A percentile compares a stretch with the other conserved stretches of the same genome.
These are phyloP conservation scores for Phortica variegata DNA, from an alignment of 1,140 invertebrate species.

Conservation along the genomic window DNA sequence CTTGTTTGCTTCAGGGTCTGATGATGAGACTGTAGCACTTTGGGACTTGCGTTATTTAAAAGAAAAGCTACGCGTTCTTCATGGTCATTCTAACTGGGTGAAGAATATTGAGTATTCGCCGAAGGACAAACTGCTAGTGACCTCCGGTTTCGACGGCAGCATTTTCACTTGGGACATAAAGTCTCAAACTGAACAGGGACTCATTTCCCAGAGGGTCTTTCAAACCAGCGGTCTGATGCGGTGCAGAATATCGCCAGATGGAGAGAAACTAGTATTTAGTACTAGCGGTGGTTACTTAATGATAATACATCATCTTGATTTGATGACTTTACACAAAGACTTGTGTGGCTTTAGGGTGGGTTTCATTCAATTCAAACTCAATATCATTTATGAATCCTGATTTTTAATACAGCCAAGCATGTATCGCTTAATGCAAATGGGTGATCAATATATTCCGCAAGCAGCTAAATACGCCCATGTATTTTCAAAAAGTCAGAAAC, in stretches of 20 bases:
- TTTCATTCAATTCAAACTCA: neutral
- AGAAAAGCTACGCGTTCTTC: conserved; percentile 71
- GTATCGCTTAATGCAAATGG: conserved; percentile 86
- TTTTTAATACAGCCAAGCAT: conserved; percentile 73
- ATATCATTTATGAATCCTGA: neutral
- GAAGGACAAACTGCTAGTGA: conserved; percentile 81
- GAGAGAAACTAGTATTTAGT: conserved; percentile 84
- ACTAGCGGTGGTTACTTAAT: conserved; percentile 88
- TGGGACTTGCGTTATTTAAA: conserved; percentile 89
- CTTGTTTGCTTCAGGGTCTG: conserved; percentile 90
- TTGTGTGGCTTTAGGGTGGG: conserved; percentile 80
- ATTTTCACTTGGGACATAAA: conserved; percentile 96
- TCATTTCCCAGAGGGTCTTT: conserved; percentile 80
- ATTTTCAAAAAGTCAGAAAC: conserved; percentile 71
- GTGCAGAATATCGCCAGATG: conserved; percentile 81
- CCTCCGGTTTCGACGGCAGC: conserved; percentile 89
- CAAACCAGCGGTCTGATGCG: conserved; percentile 74
- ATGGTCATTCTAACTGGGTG: conserved; percentile 93
- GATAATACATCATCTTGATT: conserved; percentile 84
- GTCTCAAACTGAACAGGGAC: conserved; percentile 76
- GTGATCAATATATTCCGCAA: conserved; percentile 75
- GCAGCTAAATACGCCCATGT: conserved; percentile 77
- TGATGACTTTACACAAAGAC: conserved; percentile 76
- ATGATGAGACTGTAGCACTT: conserved; percentile 87
- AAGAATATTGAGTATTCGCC: conserved; percentile 94